Evolutionary conservation across 92 coral and sea anemone species (phyloP).

Genomic region (Umimayanthus chanpuru): DNA sequence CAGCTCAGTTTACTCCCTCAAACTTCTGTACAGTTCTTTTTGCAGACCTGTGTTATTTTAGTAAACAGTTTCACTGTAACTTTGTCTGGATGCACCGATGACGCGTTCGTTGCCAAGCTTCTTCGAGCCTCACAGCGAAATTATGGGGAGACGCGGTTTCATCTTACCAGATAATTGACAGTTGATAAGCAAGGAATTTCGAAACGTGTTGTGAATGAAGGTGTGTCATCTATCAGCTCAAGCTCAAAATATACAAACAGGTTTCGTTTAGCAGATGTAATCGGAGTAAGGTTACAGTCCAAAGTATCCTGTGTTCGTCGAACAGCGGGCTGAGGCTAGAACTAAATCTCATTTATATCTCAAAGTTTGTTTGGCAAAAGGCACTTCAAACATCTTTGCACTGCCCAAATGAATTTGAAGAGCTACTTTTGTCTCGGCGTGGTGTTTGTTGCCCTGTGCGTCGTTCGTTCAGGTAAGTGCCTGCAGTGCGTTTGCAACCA

Average conservation of each 20-base stretch:
- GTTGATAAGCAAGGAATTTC: conserved; percentile 25
- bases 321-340: not conserved
- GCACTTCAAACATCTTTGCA: not conserved
- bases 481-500: not conserved
- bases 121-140: not conserved
- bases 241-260: conserved; percentile 29
- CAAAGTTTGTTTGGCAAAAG: not conserved
- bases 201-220: conserved; percentile 8
- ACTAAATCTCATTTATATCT: not conserved
- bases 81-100: not conserved
- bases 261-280: not conserved
- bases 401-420: not conserved
- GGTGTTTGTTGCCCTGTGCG: not conserved
- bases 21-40: not conserved
- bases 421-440: not conserved
- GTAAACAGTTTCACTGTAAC: too few species aligned
- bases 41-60: not conserved
- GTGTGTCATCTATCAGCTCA: conserved; percentile 29
- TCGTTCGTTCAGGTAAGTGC: conserved; percentile 23
- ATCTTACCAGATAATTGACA: conserved; percentile 32
- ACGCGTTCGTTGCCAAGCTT: not conserved
- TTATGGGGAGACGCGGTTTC: not conserved
- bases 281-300: conserved; percentile 17
- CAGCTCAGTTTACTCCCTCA: not conserved
- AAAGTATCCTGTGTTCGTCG: not conserved